Percentiles rank a stretch among this genome's conserved stretches.
Conservation (phyloP, 2,888 invertebrate genomes). For the Archips xylosteana region DNA sequence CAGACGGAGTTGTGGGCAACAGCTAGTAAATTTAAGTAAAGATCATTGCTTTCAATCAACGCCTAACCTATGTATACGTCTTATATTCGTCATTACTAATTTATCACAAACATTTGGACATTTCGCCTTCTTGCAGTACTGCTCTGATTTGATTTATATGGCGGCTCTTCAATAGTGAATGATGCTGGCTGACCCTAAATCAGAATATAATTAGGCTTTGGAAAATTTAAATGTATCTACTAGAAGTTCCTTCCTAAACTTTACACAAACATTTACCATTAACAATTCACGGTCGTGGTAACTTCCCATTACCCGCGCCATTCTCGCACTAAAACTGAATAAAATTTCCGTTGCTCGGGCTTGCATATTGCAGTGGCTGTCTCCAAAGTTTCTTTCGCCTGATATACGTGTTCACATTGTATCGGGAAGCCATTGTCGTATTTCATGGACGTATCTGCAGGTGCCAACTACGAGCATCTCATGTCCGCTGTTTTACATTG, state of each 20-base stretch:
- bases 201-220: neutral
- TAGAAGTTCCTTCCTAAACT: constrained; percentile 1
- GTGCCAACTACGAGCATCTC: constrained; percentile 60
- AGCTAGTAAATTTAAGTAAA: too few species aligned
- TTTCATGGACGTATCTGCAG: constrained; percentile 59
- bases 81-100: too few species aligned
- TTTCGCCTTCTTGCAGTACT: neutral
- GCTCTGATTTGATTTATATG: neutral
- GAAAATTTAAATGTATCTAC: neutral
- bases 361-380: constrained; percentile 50
- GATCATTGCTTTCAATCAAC: too few species aligned
- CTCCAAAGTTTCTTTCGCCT: constrained; percentile 61
- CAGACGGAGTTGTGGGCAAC: too few species aligned
- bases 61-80: too few species aligned
- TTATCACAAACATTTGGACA: too few species aligned
- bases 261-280: constrained; percentile 14
- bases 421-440: constrained; percentile 73
- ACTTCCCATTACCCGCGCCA: constrained; percentile 27
- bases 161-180: neutral
- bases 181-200: neutral
- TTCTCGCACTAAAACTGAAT: constrained; percentile 30
- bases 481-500: constrained; percentile 55
- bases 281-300: constrained; percentile 14
- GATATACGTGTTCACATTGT: constrained; percentile 61
- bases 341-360: constrained; percentile 33